Evolutionary conservation across 2,797 vertebrate species (phyloP).

Genomic region (Cyclura pinguis): DNA sequence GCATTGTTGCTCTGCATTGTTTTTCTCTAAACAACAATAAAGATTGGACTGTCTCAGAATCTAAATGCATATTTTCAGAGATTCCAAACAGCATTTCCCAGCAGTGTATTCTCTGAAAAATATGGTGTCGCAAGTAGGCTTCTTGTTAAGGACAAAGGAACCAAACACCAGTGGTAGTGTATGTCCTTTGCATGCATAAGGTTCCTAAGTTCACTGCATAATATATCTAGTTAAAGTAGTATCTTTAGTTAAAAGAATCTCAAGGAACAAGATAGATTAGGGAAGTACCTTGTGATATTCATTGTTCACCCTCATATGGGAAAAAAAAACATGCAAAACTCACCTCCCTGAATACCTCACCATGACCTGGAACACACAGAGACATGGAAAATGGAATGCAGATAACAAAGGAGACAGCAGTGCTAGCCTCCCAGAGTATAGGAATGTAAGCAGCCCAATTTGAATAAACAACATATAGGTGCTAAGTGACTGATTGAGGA

Average conservation of each 20-base stretch:
- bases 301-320: too few relatives aligned
- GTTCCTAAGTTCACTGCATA: background rate
- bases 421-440: too few relatives aligned
- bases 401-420: too few relatives aligned
- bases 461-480: too few relatives aligned
- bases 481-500: too few relatives aligned
- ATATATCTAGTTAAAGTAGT: background rate
- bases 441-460: too few relatives aligned
- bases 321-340: too few relatives aligned
- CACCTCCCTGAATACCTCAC: too few relatives aligned
- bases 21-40: background rate
- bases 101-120: background rate
- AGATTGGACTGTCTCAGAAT: background rate
- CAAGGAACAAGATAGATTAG: background rate
- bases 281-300: too few relatives aligned
- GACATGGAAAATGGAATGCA: too few relatives aligned
- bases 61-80: slow-evolving; percentile 7
- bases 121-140: background rate
- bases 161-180: background rate
- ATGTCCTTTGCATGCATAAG: background rate
- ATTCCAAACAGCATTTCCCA: background rate
- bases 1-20: background rate
- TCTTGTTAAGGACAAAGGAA: background rate
- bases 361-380: too few relatives aligned
- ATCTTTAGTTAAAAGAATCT: background rate